phyloP scores from a whole-genome alignment of 2,797 vertebrate species.

The Myripristis murdjan region DNA sequence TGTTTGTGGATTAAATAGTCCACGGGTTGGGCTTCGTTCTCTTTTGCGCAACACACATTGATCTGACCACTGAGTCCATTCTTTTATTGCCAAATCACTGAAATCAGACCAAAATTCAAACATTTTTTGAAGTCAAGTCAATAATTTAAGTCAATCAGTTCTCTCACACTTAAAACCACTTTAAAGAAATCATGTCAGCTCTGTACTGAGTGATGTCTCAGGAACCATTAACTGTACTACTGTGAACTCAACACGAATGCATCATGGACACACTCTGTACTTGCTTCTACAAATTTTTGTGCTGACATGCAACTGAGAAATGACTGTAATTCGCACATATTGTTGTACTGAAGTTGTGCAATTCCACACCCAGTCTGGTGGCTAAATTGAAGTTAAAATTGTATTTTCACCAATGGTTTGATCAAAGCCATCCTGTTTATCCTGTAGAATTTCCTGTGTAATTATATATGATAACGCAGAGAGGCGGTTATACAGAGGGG shows the following conservation, averaged over 20 bases:
- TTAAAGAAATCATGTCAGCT: too few relatives aligned
- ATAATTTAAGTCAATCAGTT: neutral
- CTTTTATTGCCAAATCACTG: neutral
- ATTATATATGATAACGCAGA: slow-evolving; percentile 35
- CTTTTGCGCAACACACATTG: slow-evolving; percentile 1
- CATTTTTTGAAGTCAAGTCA: neutral
- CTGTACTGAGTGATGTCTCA: too few relatives aligned
- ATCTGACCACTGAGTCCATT: slow-evolving; percentile 3
- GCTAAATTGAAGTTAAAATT: neutral
- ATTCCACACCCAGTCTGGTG: neutral
- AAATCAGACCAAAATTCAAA: neutral
- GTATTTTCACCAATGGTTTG: neutral
- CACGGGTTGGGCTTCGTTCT: neutral
- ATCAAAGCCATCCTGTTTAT: slow-evolving; percentile 1
- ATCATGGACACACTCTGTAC: too few relatives aligned
- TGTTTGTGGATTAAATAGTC: slow-evolving; percentile 34
- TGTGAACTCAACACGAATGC: too few relatives aligned
- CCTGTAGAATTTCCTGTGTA: slow-evolving; percentile 1
- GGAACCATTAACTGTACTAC: too few relatives aligned
- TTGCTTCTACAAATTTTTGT: too few relatives aligned
- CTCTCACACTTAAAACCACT: too few relatives aligned
- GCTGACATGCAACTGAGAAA: neutral
- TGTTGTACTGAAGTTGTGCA: too few relatives aligned
- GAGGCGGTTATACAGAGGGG: slow-evolving; percentile 6
- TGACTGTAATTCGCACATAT: neutral